Percentiles rank a stretch among this genome's conserved stretches.
phyloP scores from a whole-genome alignment of 2,113 vertebrate species.

The Pungitius pungitius region DNA sequence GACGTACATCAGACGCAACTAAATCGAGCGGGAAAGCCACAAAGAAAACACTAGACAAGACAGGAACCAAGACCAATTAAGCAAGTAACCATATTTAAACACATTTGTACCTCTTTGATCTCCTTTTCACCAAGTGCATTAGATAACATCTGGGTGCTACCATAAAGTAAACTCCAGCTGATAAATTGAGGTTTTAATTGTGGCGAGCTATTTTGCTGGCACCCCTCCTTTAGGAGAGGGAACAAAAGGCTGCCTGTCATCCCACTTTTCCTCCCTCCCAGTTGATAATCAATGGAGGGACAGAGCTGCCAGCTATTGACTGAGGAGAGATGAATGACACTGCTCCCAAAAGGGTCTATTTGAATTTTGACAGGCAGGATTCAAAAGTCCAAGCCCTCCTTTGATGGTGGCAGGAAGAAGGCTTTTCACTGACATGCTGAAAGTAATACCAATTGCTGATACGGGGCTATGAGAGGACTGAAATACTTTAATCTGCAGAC shows the following conservation, averaged over 20 bases:
- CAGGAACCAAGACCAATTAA: constrained; percentile 16
- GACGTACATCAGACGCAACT: background rate
- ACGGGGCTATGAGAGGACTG: constrained; percentile 46
- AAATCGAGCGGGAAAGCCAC: background rate
- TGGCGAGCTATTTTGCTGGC: constrained; percentile 63
- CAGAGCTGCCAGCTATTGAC: constrained; percentile 77
- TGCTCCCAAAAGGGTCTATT: constrained; percentile 71
- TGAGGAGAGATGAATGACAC: constrained; percentile 75
- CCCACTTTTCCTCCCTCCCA: constrained; percentile 59
- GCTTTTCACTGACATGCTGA: constrained; percentile 55
- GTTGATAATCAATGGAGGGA: constrained; percentile 78
- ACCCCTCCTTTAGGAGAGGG: constrained; percentile 58
- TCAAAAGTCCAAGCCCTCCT: constrained; percentile 60
- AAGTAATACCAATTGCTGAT: constrained; percentile 67
- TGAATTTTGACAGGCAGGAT: constrained; percentile 75
- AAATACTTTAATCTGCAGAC: constrained; percentile 60
- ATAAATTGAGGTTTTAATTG: constrained; percentile 78
- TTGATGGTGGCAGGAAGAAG: constrained; percentile 65
- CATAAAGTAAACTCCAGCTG: constrained; percentile 69
- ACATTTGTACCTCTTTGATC: constrained; percentile 30
- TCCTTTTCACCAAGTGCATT: constrained; percentile 42
- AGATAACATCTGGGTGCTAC: constrained; percentile 50
- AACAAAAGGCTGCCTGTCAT: constrained; percentile 72
- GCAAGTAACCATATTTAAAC: constrained; percentile 24
- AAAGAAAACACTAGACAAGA: constrained; percentile 1